Percentiles rank a stretch among this genome's conserved stretches.
These are phyloP conservation scores for Zosterops pallidus DNA, from an alignment of 2,113 vertebrate genomes.

Conservation along the genomic window DNA sequence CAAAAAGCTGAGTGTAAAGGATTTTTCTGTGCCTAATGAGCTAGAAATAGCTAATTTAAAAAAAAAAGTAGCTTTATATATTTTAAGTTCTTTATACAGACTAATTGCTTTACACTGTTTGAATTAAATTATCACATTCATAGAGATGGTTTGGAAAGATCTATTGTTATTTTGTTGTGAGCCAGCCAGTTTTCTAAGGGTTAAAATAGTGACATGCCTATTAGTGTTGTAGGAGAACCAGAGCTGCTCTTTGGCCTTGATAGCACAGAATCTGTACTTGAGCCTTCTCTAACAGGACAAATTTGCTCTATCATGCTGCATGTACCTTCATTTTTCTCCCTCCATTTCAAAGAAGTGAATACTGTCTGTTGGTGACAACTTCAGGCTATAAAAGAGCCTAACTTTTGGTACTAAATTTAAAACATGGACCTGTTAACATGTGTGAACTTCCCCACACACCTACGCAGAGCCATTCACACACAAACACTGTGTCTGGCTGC, in stretches of 20 bases:
- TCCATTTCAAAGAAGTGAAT: not conserved
- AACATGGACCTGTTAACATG: constrained; percentile 21
- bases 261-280: not conserved
- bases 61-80: not conserved
- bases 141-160: not conserved
- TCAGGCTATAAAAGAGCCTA: not conserved
- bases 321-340: not conserved
- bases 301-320: not conserved
- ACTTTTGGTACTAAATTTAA: constrained; percentile 5
- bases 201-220: not conserved
- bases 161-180: not conserved
- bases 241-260: not conserved
- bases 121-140: not conserved
- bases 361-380: not conserved
- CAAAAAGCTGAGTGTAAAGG: not conserved
- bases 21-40: not conserved
- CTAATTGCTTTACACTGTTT: not conserved
- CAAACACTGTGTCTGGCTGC: constrained; percentile 25
- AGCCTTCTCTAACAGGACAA: not conserved
- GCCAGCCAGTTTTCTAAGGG: not conserved
- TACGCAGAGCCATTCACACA: constrained; percentile 13
- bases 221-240: not conserved
- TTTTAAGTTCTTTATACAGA: not conserved
- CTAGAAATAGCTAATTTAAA: not conserved
- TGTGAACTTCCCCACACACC: constrained; percentile 21